A percentile compares a stretch with the other conserved stretches of the same genome.
These are phyloP conservation scores for Myotis davidii DNA, from an alignment of 2,113 vertebrate species.

Conservation along the genomic window DNA sequence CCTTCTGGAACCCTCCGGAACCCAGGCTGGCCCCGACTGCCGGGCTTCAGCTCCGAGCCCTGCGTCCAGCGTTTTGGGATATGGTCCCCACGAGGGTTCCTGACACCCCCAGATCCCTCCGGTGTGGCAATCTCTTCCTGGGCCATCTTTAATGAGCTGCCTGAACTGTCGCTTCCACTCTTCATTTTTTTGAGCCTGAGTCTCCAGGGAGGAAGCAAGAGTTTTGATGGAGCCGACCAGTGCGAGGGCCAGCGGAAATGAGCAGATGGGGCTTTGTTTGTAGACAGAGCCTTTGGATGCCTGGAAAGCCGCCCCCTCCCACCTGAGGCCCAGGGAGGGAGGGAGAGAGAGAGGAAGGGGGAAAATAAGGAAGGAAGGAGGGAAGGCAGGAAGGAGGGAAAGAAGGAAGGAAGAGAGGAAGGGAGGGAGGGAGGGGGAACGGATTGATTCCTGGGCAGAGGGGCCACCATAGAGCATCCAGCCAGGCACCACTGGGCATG, in stretches of 20 bases:
- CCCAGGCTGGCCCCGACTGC: neutral
- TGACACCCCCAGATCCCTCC: neutral
- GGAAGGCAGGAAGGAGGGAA: neutral
- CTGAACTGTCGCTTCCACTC: neutral
- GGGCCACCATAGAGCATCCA: neutral
- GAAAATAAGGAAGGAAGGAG: neutral
- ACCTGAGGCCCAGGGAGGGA: neutral
- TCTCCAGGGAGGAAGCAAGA: neutral
- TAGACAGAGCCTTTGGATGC: neutral
- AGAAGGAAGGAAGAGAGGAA: too few relatives aligned
- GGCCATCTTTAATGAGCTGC: neutral
- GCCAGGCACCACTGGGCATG: neutral
- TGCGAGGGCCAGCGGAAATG: neutral
- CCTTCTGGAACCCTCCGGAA: neutral
- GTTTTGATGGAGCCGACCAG: neutral
- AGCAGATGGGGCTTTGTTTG: neutral
- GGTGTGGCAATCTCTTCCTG: neutral
- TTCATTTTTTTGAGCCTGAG: neutral
- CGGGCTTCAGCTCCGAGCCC: neutral
- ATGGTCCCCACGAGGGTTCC: neutral
- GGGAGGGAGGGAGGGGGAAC: neutral
- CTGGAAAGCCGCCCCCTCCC: neutral
- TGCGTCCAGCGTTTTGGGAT: neutral
- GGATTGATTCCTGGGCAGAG: neutral
- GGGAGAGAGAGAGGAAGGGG: neutral